These are phyloP conservation scores for Helogale parvula DNA, from an alignment of 2,113 vertebrate species.

Conservation along the genomic window DNA sequence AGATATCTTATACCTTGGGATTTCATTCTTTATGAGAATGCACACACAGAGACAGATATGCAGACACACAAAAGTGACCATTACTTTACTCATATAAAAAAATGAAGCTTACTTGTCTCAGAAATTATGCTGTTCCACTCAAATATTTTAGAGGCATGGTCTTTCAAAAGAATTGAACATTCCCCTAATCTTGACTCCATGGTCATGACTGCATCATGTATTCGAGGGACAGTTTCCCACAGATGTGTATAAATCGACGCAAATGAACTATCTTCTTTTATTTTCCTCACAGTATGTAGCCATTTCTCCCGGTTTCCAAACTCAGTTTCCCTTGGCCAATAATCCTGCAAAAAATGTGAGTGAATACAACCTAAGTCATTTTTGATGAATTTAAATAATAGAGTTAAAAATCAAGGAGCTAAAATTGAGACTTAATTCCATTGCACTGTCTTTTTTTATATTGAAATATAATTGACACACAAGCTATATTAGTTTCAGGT, in stretches of 20 bases:
- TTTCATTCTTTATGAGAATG: conserved; percentile 34
- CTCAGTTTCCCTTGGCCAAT: conserved; percentile 69
- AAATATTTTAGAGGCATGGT: conserved; percentile 58
- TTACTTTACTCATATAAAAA: conserved; percentile 15
- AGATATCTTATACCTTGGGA: conserved; percentile 9
- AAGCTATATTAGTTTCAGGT: not conserved
- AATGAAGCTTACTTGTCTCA: conserved; percentile 60
- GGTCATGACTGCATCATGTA: not conserved
- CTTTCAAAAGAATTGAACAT: conserved; percentile 52
- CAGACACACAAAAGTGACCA: not conserved
- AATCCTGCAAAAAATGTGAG: conserved; percentile 75
- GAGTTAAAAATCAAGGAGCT: not conserved
- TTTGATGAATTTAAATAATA: conserved; percentile 51
- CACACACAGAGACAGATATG: not conserved
- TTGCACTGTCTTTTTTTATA: not conserved
- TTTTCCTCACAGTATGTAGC: not conserved
- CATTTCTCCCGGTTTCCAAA: conserved; percentile 20
- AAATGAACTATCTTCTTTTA: conserved; percentile 69
- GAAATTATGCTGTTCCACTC: not conserved
- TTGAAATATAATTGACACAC: not conserved
- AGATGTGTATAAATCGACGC: conserved; percentile 64
- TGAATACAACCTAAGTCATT: conserved; percentile 21
- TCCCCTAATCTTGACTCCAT: conserved; percentile 69
- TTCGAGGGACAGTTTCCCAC: conserved; percentile 57
- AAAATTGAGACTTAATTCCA: conserved; percentile 37